Conservation (phyloP, 1,140 invertebrate species). For the Brachionus asplanchnoidis region DNA sequence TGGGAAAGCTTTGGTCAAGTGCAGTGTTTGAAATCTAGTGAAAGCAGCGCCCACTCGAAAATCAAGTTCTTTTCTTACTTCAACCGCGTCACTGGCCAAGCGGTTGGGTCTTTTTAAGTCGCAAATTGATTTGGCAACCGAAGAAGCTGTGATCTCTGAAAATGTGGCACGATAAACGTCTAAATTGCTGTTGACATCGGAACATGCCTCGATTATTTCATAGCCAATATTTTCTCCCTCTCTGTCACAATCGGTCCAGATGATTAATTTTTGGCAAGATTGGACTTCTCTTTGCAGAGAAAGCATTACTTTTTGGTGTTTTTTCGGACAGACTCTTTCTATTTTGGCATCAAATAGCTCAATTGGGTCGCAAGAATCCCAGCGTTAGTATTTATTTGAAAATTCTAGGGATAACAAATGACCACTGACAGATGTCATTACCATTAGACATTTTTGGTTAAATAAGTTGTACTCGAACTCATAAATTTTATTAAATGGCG, state of each 20-base stretch:
- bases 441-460: constrained; percentile 65
- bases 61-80: constrained; percentile 88
- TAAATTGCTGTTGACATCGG: constrained; percentile 69
- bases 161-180: constrained; percentile 80
- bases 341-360: constrained; percentile 84
- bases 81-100: constrained; percentile 83
- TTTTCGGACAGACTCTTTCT: constrained; percentile 68
- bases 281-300: constrained; percentile 76
- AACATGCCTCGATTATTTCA: constrained; percentile 90
- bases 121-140: constrained; percentile 70
- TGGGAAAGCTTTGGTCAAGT: constrained; percentile 78
- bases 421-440: constrained; percentile 96
- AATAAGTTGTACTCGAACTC: constrained; percentile 74
- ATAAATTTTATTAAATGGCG: constrained; percentile 92
- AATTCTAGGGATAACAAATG: constrained; percentile 83
- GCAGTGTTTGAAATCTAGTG: constrained; percentile 92
- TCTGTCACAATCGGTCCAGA: constrained; percentile 99
- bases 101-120: constrained; percentile 76
- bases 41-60: constrained; percentile 94
- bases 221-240: constrained; percentile 99
- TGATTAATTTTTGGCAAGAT: constrained; percentile 74
- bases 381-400: constrained; percentile 67
- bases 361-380: constrained; percentile 75
- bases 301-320: constrained; percentile 71
- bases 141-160: constrained; percentile 85